A percentile compares a stretch with the other conserved stretches of the same genome.
phyloP scores from a whole-genome alignment of 2,113 vertebrate species.

The Thamnaconus septentrionalis region DNA sequence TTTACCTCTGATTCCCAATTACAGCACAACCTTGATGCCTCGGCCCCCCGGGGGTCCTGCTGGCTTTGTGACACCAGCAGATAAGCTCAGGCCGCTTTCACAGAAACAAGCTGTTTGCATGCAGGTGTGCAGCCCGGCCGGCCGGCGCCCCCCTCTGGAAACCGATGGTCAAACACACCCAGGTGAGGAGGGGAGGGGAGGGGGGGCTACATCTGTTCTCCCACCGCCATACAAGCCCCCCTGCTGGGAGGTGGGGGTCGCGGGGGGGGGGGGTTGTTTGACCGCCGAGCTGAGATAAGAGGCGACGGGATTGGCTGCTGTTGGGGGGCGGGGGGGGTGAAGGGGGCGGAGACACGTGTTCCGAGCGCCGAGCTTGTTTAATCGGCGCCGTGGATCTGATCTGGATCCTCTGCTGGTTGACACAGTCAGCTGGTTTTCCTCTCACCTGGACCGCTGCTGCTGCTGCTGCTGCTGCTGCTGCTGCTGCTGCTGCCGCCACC shows the following conservation, averaged over 20 bases:
- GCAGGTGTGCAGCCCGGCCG: conserved; percentile 24
- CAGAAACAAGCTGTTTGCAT: conserved; percentile 36
- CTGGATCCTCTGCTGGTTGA: too few relatives aligned
- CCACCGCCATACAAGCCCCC: conserved; percentile 36
- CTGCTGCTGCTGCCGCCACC: too few relatives aligned
- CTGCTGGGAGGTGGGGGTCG: conserved; percentile 4
- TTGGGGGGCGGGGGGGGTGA: rapidly evolving
- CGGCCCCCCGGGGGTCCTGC: neutral
- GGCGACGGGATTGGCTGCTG: neutral
- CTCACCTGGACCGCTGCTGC: too few relatives aligned
- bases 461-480: too few relatives aligned
- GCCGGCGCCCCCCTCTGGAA: conserved; percentile 47
- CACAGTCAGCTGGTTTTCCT: too few relatives aligned
- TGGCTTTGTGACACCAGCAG: conserved; percentile 27
- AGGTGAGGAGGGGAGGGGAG: neutral
- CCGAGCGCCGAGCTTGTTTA: too few relatives aligned
- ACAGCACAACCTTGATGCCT: conserved; percentile 9
- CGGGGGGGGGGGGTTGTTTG: neutral
- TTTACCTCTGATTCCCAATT: conserved; percentile 15
- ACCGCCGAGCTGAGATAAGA: conserved; percentile 41
- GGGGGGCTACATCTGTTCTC: conserved; percentile 62
- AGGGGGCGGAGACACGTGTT: conserved; percentile 39
- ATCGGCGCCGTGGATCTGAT: too few relatives aligned
- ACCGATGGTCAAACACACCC: conserved; percentile 56
- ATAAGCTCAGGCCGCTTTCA: conserved; percentile 27